phyloP scores from a whole-genome alignment of 1,140 invertebrate genomes.

The Mylabris phalerata region DNA sequence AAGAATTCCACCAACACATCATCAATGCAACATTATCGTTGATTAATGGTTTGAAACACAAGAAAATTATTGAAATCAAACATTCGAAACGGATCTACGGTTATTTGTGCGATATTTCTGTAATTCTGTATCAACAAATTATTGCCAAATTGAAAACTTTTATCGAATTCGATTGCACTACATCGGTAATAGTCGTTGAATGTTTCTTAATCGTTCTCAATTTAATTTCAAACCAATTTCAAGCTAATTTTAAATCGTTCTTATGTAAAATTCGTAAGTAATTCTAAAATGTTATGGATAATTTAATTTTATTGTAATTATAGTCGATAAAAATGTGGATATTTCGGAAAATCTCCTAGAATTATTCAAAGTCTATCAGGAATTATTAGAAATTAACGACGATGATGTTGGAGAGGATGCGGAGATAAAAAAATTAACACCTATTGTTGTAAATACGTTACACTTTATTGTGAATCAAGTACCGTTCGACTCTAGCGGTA shows the following conservation, averaged over 20 bases:
- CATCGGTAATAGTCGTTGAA: conserved; percentile 44
- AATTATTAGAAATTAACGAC: conserved; percentile 37
- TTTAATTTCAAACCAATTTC: conserved; percentile 43
- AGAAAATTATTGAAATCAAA: conserved; percentile 34
- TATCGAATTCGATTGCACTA: conserved; percentile 43
- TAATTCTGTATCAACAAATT: conserved; percentile 41
- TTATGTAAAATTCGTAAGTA: conserved; percentile 45
- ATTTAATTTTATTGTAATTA: not conserved
- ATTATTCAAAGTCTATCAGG: conserved; percentile 32
- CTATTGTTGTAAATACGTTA: conserved; percentile 42
- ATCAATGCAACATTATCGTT: no score
- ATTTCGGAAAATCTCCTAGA: conserved; percentile 19
- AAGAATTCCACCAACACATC: conserved; percentile 44
- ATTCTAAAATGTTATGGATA: no score
- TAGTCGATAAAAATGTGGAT: conserved; percentile 16
- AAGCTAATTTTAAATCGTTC: conserved; percentile 44
- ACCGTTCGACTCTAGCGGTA: conserved; percentile 31
- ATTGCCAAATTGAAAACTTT: conserved; percentile 42
- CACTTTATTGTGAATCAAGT: conserved; percentile 40
- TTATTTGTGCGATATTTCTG: conserved; percentile 37
- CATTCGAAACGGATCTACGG: conserved; percentile 36
- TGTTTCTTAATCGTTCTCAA: conserved; percentile 50
- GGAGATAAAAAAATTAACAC: conserved; percentile 40
- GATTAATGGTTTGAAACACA: conserved; percentile 27
- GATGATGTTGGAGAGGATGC: conserved; percentile 27